Base-by-base conservation (phyloP, 2,888 invertebrate species). In the Plebejus anna region DNA sequence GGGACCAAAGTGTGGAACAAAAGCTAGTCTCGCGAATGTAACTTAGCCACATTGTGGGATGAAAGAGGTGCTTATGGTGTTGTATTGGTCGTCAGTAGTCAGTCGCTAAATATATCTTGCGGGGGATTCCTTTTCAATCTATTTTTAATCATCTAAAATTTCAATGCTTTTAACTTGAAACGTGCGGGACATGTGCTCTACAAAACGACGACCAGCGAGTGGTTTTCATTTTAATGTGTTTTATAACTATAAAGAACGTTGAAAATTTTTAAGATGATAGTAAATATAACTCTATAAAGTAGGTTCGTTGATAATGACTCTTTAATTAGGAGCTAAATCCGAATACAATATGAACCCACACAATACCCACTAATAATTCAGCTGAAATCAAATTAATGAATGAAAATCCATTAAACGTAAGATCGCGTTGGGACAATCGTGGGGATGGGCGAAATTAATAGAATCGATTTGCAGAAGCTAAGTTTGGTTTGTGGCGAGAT, bases 401-500 rank as follows among this genome's bases (percentile, higher is more conserved):
- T 51, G 13, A 32, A 55, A 73, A 55, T 32, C 55, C 16, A 28
- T 47, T 22, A 72, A 22, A 72, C 47, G 72, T 47, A 66, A 66
- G 66, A 66, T 66, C 66, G 66, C 66, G 5, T 66, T 9, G 3
- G 59, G 73, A n/a, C 28, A 28, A 72, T 13, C 36, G 66, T 72
- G 66, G 51, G 55, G 57, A 57, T 78, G 76, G 78, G 77, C 79
- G 76, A 79, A 79, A 79, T 88, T 86, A 89, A 88, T 87, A 88
- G 86, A 88, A 90, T 89, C 86, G 87, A 86, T 86, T 87, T 84
- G 84, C 80, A 81, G 81, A 81, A 85, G 84, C 80, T 82, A 80
- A 82, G 88, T 87, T 88, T 89, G 86, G 86, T 86, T 85, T 83
- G 82, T 82, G 81, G 81, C 55, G 80, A 87, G 87, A 90, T 90